phyloP scores from a whole-genome alignment of 1,140 invertebrate species.

The Kradibia gibbosae region DNA sequence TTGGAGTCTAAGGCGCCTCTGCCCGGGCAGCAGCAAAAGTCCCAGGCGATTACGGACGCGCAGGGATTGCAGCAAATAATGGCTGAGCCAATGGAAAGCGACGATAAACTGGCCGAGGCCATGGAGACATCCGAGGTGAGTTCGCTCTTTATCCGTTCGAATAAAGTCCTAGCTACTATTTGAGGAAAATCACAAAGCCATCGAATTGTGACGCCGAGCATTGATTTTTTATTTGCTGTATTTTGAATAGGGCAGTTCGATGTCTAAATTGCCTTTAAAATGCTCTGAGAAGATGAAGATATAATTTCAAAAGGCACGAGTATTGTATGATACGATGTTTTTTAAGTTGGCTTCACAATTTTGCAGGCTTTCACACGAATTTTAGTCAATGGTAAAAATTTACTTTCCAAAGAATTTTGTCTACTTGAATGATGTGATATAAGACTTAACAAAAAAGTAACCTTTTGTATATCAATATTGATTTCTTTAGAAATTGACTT shows the following conservation, averaged over 20 bases:
- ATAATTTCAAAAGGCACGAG: too few relatives aligned
- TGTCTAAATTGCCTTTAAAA: background rate
- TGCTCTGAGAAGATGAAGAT: too few relatives aligned
- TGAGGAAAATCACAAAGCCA: background rate
- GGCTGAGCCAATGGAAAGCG: constrained; percentile 17
- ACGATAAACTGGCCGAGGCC: constrained; percentile 9
- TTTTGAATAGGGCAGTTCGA: background rate
- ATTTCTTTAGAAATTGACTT: too few relatives aligned
- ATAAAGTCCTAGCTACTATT: background rate
- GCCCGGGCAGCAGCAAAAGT: constrained; percentile 52
- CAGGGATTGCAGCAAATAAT: constrained; percentile 28
- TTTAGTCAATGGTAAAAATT: too few relatives aligned
- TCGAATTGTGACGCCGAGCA: background rate
- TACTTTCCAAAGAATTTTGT: too few relatives aligned
- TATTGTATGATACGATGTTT: too few relatives aligned
- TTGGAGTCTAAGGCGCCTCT: constrained; percentile 80
- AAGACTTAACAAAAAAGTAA: too few relatives aligned
- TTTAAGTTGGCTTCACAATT: too few relatives aligned
- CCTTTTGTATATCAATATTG: too few relatives aligned
- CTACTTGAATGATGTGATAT: too few relatives aligned
- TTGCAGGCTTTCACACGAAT: too few relatives aligned
- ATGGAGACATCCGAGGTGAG: constrained; percentile 43
- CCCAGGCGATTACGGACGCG: background rate
- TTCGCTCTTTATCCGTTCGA: background rate
- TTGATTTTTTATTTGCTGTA: background rate